Conservation (phyloP, 2,888 invertebrate species). For the Caenorhabditis sp. region DNA sequence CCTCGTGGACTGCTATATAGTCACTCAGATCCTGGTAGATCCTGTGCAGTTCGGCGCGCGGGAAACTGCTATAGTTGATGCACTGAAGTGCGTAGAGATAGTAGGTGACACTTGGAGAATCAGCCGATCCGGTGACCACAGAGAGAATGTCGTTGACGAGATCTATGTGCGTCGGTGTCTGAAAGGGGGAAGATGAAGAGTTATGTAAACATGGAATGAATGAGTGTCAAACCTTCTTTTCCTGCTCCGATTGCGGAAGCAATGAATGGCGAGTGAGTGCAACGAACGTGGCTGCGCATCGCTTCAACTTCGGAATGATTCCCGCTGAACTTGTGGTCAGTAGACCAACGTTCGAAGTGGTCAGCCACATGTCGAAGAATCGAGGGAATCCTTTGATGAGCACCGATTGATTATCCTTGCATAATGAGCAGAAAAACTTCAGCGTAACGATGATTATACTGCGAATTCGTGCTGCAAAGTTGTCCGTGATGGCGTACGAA, state of each 20-base stretch:
- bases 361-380: conserved; percentile 44
- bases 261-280: conserved; percentile 38
- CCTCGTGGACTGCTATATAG: neutral
- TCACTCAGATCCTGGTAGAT: conserved; percentile 7
- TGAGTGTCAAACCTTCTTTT: neutral
- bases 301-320: conserved; percentile 14
- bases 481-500: conserved; percentile 16
- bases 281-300: conserved; percentile 39
- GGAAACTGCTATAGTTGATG: conserved; percentile 23
- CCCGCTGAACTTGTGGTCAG: neutral
- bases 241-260: neutral
- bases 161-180: conserved; percentile 2
- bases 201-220: neutral
- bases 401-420: conserved; percentile 30
- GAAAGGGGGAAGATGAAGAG: conserved; percentile 5
- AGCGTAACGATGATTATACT: conserved; percentile 30
- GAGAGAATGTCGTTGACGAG: conserved; percentile 1
- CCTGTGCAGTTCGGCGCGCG: neutral
- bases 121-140: neutral
- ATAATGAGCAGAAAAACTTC: conserved; percentile 46
- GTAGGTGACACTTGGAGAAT: neutral
- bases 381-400: conserved; percentile 24
- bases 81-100: neutral
- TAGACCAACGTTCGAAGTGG: neutral
- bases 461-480: conserved; percentile 12